A percentile compares a stretch with the other conserved stretches of the same genome.
phyloP scores from a whole-genome alignment of 2,888 invertebrate genomes.

The Diplolepis rosae region DNA sequence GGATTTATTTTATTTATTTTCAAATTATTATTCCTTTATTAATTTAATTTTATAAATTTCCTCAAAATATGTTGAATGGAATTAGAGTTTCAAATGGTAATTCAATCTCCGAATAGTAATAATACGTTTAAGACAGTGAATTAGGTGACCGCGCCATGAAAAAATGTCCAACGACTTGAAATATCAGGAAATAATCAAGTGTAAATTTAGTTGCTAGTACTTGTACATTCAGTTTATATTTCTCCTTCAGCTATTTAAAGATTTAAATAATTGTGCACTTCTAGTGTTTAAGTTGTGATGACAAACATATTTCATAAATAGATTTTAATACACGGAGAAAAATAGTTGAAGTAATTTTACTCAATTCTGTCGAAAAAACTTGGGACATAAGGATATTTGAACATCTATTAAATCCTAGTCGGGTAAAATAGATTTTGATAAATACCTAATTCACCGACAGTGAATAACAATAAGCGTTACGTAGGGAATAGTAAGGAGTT shows the following conservation, averaged over 20 bases:
- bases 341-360: too few relatives aligned
- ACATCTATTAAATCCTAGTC: too few relatives aligned
- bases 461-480: too few relatives aligned
- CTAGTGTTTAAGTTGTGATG: neutral
- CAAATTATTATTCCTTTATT: slow-evolving; percentile 12
- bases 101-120: slow-evolving; percentile 46
- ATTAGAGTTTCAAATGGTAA: slow-evolving; percentile 37
- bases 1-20: slow-evolving; percentile 31
- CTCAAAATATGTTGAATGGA: neutral
- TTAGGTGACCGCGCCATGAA: slow-evolving; percentile 53
- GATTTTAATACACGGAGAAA: neutral
- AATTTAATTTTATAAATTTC: neutral
- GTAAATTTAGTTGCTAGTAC: neutral
- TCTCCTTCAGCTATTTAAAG: neutral
- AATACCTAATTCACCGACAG: too few relatives aligned
- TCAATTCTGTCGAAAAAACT: too few relatives aligned
- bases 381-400: too few relatives aligned
- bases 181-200: slow-evolving; percentile 11
- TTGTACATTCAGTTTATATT: neutral
- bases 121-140: slow-evolving; percentile 38
- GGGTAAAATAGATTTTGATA: too few relatives aligned
- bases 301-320: neutral
- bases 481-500: too few relatives aligned
- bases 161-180: slow-evolving; percentile 42
- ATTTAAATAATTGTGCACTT: neutral